Evolutionary conservation across 2,113 vertebrate species (phyloP).

Genomic region (Grus americana): DNA sequence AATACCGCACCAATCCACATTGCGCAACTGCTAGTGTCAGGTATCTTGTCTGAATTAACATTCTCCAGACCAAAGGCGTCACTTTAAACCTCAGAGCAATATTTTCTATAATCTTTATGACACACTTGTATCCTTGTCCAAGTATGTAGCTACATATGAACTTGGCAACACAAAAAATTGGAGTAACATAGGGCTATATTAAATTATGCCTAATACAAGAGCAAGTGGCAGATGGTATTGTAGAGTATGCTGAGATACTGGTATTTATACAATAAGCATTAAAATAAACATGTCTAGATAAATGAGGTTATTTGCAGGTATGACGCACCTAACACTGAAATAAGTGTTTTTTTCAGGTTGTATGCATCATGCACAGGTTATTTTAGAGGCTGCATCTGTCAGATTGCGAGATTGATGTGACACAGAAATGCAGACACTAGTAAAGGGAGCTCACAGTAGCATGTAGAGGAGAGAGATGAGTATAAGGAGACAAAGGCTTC

Average conservation of each 20-base stretch:
- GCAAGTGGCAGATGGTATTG: constrained; percentile 74
- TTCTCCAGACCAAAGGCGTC: constrained; percentile 4
- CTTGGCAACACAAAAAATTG: constrained; percentile 10
- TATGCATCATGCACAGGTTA: constrained; percentile 61
- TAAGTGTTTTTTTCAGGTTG: constrained; percentile 71
- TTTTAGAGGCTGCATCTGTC: constrained; percentile 74
- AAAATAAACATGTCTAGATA: constrained; percentile 71
- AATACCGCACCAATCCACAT: background rate
- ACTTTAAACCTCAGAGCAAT: constrained; percentile 40
- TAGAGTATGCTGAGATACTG: constrained; percentile 53
- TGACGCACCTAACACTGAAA: constrained; percentile 71
- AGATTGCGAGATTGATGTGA: constrained; percentile 64
- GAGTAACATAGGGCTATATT: constrained; percentile 44
- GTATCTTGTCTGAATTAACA: constrained; percentile 33
- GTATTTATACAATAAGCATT: constrained; percentile 77
- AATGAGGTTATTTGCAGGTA: constrained; percentile 76
- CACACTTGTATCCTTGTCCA: constrained; percentile 29
- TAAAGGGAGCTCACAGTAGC: constrained; percentile 27
- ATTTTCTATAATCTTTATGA: constrained; percentile 52
- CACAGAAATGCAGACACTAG: constrained; percentile 56
- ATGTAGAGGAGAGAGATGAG: constrained; percentile 16
- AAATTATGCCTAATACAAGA: constrained; percentile 69
- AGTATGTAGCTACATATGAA: constrained; percentile 5
- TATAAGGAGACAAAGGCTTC: constrained; percentile 7
- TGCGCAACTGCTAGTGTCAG: background rate